phyloP scores from a whole-genome alignment of 2,797 vertebrate genomes.

The Typhlichthys subterraneus region DNA sequence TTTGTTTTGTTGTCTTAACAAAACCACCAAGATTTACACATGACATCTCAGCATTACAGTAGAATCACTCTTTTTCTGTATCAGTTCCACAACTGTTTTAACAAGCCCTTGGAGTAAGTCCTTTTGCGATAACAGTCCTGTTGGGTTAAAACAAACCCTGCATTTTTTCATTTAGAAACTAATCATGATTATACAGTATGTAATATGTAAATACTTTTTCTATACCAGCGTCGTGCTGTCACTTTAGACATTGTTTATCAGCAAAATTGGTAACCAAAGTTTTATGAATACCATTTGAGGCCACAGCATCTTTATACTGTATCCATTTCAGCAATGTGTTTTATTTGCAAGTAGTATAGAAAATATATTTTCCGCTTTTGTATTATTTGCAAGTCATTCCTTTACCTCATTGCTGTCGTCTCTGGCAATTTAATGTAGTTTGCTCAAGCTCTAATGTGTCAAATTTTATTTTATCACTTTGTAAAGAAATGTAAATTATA shows the following conservation, averaged over 20 bases:
- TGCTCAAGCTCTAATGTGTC: conserved; percentile 64
- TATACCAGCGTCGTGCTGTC: conserved; percentile 70
- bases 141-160: conserved; percentile 34
- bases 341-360: conserved; percentile 35
- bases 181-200: conserved; percentile 52
- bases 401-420: conserved; percentile 41
- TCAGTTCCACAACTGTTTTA: conserved; percentile 9
- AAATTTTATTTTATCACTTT: conserved; percentile 78
- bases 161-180: conserved; percentile 53
- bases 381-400: conserved; percentile 16
- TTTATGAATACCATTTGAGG: conserved; percentile 69
- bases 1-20: no score
- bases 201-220: conserved; percentile 77
- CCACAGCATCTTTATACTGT: conserved; percentile 47
- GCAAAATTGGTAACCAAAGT: conserved; percentile 83
- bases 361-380: conserved; percentile 20
- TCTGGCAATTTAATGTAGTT: conserved; percentile 54
- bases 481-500: conserved; percentile 87
- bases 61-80: conserved; percentile 4
- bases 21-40: not conserved
- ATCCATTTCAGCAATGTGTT: conserved; percentile 37
- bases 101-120: conserved; percentile 28
- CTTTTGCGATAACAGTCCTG: conserved; percentile 35
- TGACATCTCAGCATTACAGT: conserved; percentile 31
- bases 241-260: conserved; percentile 76